Conservation (phyloP, 2,113 vertebrate species). For the Pteronura brasiliensis region DNA sequence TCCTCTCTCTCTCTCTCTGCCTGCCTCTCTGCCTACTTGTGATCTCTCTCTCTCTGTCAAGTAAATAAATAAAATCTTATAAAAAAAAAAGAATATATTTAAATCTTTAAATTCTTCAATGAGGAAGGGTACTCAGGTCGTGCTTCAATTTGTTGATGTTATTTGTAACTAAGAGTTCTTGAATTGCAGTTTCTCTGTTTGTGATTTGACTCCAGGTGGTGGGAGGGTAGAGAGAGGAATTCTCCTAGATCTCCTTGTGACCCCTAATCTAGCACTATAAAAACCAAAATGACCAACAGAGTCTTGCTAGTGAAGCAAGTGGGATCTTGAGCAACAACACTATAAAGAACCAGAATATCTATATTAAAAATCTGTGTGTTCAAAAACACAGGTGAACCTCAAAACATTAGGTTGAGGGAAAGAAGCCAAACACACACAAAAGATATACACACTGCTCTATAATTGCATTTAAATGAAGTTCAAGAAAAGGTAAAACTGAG, state of each 20-base stretch:
- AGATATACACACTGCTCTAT: neutral
- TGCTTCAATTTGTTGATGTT: neutral
- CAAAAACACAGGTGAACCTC: slow-evolving; percentile 5
- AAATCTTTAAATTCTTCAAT: neutral
- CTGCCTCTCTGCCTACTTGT: too few relatives aligned
- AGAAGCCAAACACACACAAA: neutral
- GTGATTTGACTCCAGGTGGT: neutral
- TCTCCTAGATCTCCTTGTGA: neutral
- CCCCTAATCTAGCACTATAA: neutral
- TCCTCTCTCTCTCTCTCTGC: too few relatives aligned
- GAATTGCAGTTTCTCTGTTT: neutral
- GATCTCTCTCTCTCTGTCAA: too few relatives aligned
- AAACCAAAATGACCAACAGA: neutral
- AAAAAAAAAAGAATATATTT: neutral
- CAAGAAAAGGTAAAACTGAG: neutral
- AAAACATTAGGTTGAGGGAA: neutral
- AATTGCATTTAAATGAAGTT: neutral
- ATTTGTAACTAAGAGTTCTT: neutral
- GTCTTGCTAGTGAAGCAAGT: neutral
- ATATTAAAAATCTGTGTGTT: neutral
- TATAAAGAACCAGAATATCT: neutral
- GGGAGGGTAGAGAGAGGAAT: neutral
- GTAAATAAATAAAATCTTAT: too few relatives aligned
- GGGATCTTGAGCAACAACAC: neutral
- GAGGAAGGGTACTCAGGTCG: neutral